Evolutionary conservation across 1,140 invertebrate genomes (phyloP).

Genomic region (Neodiprion virginianus): DNA sequence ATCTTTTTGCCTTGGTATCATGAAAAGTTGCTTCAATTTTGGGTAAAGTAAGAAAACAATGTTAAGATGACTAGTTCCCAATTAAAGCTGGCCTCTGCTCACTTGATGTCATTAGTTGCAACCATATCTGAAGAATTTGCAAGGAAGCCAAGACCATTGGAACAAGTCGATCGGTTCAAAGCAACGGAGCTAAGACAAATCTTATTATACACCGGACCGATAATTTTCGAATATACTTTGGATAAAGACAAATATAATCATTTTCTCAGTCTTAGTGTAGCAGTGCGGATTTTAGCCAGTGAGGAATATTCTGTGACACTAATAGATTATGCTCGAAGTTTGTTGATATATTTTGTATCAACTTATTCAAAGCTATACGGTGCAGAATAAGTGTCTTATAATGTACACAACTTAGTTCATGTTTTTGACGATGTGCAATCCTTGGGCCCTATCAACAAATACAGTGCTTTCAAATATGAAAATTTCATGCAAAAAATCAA

Average conservation of each 20-base stretch:
- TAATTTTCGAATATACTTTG: slow-evolving; percentile 34
- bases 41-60: slow-evolving; percentile 36
- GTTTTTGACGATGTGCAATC: not conserved
- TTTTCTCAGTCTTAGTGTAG: too few species aligned
- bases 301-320: too few species aligned
- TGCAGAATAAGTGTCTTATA: too few species aligned
- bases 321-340: too few species aligned
- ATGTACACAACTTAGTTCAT: too few species aligned
- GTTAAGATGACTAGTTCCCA: slow-evolving; percentile 8
- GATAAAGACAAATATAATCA: too few species aligned
- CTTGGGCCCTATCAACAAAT: not conserved
- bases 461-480: too few species aligned
- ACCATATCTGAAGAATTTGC: slow-evolving; percentile 45
- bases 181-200: slow-evolving; percentile 54
- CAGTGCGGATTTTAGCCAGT: too few species aligned
- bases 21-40: slow-evolving; percentile 39
- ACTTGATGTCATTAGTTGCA: not conserved
- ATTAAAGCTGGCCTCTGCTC: slow-evolving; percentile 9
- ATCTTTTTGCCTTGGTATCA: slow-evolving; percentile 44
- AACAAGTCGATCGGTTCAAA: slow-evolving; percentile 49
- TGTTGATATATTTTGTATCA: too few species aligned
- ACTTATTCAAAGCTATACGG: too few species aligned
- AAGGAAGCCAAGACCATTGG: slow-evolving; percentile 16
- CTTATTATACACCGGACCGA: slow-evolving; percentile 51
- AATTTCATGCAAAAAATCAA: too few species aligned